A percentile compares a stretch with the other conserved stretches of the same genome.
phyloP scores from a whole-genome alignment of 2,113 vertebrate genomes.

The Xyliphius kryptos region DNA sequence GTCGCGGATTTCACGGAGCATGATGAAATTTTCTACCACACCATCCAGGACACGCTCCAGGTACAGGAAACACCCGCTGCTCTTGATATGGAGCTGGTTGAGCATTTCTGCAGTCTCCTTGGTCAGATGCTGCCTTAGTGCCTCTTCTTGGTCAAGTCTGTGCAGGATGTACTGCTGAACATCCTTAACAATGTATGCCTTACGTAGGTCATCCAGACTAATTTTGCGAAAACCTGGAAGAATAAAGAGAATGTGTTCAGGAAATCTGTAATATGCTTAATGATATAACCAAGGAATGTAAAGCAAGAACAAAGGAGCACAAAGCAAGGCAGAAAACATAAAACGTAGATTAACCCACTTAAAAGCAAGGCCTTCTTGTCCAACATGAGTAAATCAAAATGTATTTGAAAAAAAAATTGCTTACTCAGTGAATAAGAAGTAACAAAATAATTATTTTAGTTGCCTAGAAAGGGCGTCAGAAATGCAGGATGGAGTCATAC shows the following conservation, averaged over 20 bases:
- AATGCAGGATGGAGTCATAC: no score
- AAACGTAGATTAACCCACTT: no score
- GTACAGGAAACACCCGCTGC: conserved; percentile 96
- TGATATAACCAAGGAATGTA: no score
- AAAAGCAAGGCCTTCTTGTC: no score
- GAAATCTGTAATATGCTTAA: no score
- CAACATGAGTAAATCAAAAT: no score
- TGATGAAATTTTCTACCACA: conserved; percentile 95
- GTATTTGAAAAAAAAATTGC: no score
- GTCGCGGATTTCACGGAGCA: conserved; percentile 94
- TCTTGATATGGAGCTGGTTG: conserved; percentile 98
- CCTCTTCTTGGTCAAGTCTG: conserved; percentile 92
- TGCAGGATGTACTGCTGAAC: conserved; percentile 97
- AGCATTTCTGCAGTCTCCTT: conserved; percentile 98
- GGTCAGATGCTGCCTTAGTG: conserved; percentile 90
- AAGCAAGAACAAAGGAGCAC: no score
- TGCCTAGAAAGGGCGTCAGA: no score
- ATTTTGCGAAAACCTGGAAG: conserved; percentile 89
- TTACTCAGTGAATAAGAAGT: no score
- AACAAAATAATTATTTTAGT: no score
- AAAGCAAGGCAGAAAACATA: no score
- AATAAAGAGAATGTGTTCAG: neutral
- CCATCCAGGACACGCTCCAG: conserved; percentile 94
- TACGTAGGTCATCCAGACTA: conserved; percentile 93
- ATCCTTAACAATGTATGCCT: conserved; percentile 95